phyloP scores from a whole-genome alignment of 2,113 vertebrate species.

The Herpailurus yagouaroundi region DNA sequence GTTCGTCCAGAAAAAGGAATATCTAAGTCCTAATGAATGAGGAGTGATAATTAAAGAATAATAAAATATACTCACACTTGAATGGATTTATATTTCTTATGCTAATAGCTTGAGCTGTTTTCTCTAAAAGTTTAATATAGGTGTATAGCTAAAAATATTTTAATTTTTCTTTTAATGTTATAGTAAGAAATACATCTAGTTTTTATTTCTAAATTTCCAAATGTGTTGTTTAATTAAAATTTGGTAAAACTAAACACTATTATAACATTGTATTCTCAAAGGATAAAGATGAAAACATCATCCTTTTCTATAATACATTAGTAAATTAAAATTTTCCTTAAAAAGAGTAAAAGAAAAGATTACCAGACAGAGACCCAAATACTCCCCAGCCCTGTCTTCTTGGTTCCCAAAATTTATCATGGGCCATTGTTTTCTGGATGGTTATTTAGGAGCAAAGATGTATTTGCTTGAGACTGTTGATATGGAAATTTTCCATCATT shows the following conservation, averaged over 20 bases:
- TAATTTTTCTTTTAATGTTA: conserved; percentile 12
- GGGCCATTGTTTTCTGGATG: background rate
- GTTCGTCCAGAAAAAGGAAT: background rate
- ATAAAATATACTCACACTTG: conserved; percentile 9
- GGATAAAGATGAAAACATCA: background rate
- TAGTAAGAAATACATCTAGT: background rate
- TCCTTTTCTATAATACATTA: background rate
- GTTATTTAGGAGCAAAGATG: background rate
- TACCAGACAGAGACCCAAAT: background rate
- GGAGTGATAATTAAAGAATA: conserved; percentile 8
- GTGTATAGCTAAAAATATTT: background rate
- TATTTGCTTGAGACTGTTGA: background rate
- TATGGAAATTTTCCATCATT: background rate
- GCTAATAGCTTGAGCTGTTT: background rate
- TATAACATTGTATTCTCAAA: background rate
- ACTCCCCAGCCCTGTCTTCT: background rate
- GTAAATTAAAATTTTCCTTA: background rate
- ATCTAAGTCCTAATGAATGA: background rate
- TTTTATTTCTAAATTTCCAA: background rate
- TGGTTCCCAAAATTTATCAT: background rate
- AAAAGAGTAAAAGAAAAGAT: background rate
- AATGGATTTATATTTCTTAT: background rate
- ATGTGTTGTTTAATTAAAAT: conserved; percentile 31
- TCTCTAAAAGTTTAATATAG: conserved; percentile 5
- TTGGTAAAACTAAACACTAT: background rate